Base-by-base conservation (phyloP, 2,113 vertebrate species). In the Phrynosoma blainvillii region DNA sequence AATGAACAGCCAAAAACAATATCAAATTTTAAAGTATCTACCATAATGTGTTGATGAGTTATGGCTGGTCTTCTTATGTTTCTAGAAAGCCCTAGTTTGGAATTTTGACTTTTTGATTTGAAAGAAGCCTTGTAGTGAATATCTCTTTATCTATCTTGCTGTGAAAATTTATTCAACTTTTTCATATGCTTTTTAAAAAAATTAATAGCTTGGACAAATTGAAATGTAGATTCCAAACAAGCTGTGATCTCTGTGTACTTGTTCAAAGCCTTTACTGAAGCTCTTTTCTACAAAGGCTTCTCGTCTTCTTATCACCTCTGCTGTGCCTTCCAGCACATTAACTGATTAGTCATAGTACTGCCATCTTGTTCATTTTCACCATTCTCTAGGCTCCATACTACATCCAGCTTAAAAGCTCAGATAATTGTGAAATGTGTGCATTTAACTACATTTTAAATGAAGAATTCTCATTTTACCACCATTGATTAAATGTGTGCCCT, bases 241-340 rank as follows among this genome's bases (percentile, higher is more conserved):
- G 16, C 21, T 62, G 16, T 0, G 1, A 12, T 18, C 23, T 59
- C 6, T 89, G 13, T 42, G 36, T 13, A 7, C 14, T 42, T 23
- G 32, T 80, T 54, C 77, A 62, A 86, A 59, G 18, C 12, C 88
- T 87, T 27, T 89, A 40, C 66, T 88, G 71, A 4, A 89, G 20
- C 66, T 56, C 32, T 84, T 84, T 56, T 71, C 54, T 75, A 54
- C 20, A 75, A 84, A 59, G n/a, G 5, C 30, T 75, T 87, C 1
- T 14, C 30, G 32, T 13, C 14, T 27, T 66, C 27, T 25, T 79
- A 87, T 30, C 78, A 74, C 32, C 27, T 82, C 10, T 14, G 18
- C 27, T n/a, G 8, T 66, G 27, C 59, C n/a, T 23, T 10, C 36
- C 83, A 30, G 10, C 83, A 25, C 10, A 23, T 75, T 75, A n/a